Conservation (phyloP, 1,140 invertebrate genomes). For the Sitophilus oryzae region DNA sequence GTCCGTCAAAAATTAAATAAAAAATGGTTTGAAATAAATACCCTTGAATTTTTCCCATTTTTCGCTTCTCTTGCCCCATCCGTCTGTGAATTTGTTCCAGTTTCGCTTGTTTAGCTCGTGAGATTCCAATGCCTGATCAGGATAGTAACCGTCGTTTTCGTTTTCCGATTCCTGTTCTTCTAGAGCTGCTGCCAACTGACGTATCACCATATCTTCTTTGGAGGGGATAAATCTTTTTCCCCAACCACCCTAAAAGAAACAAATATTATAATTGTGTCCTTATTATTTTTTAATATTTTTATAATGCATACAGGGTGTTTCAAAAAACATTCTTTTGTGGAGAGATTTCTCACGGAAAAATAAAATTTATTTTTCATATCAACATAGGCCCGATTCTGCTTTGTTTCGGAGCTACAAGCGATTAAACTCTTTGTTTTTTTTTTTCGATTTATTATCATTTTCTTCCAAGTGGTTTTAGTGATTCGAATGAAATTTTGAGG, state of each 20-base stretch:
- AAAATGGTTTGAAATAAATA: conserved; percentile 28
- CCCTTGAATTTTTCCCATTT: conserved; percentile 57
- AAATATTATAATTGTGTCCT: conserved; percentile 3
- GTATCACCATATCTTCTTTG: conserved; percentile 35
- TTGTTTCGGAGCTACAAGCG: too few relatives aligned
- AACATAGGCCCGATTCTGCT: too few relatives aligned
- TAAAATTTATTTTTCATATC: too few relatives aligned
- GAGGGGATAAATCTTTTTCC: conserved; percentile 39
- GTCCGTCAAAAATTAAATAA: too few relatives aligned
- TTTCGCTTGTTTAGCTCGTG: conserved; percentile 51
- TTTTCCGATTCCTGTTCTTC: conserved; percentile 28
- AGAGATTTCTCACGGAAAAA: too few relatives aligned
- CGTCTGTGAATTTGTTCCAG: conserved; percentile 56
- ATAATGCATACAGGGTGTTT: too few relatives aligned
- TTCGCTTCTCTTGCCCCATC: conserved; percentile 57
- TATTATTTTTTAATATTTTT: too few relatives aligned
- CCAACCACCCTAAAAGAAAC: conserved; percentile 41
- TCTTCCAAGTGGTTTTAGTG: too few relatives aligned
- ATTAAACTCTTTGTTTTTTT: too few relatives aligned
- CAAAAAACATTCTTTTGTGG: not conserved
- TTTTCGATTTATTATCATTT: too few relatives aligned
- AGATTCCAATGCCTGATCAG: conserved; percentile 25
- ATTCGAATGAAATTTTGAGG: too few relatives aligned
- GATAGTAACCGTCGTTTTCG: conserved; percentile 19
- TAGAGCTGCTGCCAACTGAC: conserved; percentile 29